Conservation (phyloP, 2,113 vertebrate genomes). For the Prunella fulvescens region DNA sequence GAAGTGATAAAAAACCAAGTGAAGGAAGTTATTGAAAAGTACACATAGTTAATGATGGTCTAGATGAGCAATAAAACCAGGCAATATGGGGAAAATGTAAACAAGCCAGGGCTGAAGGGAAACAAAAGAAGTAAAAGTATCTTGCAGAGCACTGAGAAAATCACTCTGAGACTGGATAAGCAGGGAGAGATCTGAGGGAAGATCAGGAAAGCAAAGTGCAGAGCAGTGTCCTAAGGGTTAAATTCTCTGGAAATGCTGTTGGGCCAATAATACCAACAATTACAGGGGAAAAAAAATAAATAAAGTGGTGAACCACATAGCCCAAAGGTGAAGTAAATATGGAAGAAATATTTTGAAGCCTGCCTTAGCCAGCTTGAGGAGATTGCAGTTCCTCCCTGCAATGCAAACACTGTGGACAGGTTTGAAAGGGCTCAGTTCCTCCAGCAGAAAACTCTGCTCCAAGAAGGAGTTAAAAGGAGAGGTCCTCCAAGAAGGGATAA, state of each 20-base stretch:
- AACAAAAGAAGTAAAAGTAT: conserved; percentile 35
- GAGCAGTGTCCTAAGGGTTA: not conserved
- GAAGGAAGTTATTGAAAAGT: conserved; percentile 47
- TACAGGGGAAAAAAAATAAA: rapidly evolving
- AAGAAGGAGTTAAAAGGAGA: conserved; percentile 14
- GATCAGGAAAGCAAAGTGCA: not conserved
- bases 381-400: not conserved
- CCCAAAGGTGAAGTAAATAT: not conserved
- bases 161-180: not conserved
- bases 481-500: not conserved
- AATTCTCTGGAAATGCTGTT: not conserved
- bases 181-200: not conserved
- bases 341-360: not conserved
- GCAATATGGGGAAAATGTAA: conserved; percentile 18
- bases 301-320: not conserved
- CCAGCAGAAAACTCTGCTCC: not conserved
- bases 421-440: not conserved
- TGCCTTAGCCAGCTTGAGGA: not conserved
- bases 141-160: not conserved
- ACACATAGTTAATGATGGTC: not conserved
- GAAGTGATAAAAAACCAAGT: conserved; percentile 44
- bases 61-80: conserved; percentile 30
- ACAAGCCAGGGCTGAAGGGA: not conserved
- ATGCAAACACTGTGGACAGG: not conserved
- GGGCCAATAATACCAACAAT: not conserved